These are phyloP conservation scores for Bufotes viridis DNA, from an alignment of 2,797 vertebrate genomes.

Conservation along the genomic window DNA sequence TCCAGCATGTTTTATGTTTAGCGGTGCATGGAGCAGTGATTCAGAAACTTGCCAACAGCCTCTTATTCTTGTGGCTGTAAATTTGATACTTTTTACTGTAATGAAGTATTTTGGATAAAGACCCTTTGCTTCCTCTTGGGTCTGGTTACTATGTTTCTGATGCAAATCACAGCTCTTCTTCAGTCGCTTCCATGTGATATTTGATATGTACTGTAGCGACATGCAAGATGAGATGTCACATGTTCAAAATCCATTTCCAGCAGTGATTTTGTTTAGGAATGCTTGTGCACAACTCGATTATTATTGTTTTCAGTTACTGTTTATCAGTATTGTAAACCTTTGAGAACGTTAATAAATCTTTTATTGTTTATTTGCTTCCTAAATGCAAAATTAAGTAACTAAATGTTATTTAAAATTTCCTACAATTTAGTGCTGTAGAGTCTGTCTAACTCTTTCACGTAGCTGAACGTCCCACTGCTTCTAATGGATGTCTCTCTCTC, in stretches of 20 bases:
- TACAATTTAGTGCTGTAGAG: no score
- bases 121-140: background rate
- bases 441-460: no score
- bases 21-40: background rate
- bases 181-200: background rate
- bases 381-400: no score
- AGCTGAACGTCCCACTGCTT: no score
- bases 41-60: background rate
- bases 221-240: background rate
- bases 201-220: conserved; percentile 6
- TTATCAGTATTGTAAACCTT: background rate
- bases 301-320: background rate
- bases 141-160: conserved; percentile 33
- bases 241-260: background rate
- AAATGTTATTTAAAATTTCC: no score
- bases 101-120: conserved; percentile 24
- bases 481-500: no score
- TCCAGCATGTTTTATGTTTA: background rate
- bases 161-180: conserved; percentile 11
- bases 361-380: no score
- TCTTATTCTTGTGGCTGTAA: conserved; percentile 11
- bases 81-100: conserved; percentile 26
- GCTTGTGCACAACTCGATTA: background rate
- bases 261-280: background rate
- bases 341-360: background rate